Evolutionary conservation across 1,140 invertebrate species (phyloP).

Genomic region (Drosophila cardini): DNA sequence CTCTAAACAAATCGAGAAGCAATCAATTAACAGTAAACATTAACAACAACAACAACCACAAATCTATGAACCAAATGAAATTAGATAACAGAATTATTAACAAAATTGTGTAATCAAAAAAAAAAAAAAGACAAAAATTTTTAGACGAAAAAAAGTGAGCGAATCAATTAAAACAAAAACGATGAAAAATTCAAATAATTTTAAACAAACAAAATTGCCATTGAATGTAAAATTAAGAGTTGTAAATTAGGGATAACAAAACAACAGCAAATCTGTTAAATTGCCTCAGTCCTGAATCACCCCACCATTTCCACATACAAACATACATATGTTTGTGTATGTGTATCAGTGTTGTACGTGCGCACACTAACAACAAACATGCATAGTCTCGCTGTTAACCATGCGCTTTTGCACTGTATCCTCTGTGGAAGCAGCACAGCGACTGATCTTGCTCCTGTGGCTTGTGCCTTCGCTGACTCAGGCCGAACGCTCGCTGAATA

Average conservation of each 20-base stretch:
- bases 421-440: no score
- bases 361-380: no score
- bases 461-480: no score
- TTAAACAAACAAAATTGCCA: slow-evolving; percentile 13
- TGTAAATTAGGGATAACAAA: slow-evolving; percentile 12
- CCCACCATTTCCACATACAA: background rate
- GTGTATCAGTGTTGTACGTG: no score
- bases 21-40: slow-evolving; percentile 66
- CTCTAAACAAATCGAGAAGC: slow-evolving; percentile 57
- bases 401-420: no score
- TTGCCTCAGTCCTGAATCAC: slow-evolving; percentile 1
- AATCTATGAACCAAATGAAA: slow-evolving; percentile 20
- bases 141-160: slow-evolving; percentile 34
- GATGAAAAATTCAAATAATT: slow-evolving; percentile 33
- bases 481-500: no score
- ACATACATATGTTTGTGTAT: no score
- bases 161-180: slow-evolving; percentile 60
- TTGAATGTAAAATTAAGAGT: slow-evolving; percentile 16
- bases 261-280: background rate
- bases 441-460: no score
- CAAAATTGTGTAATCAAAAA: slow-evolving; percentile 61
- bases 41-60: slow-evolving; percentile 13
- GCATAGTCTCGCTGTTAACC: no score
- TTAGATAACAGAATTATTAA: slow-evolving; percentile 17
- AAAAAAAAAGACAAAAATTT: no score